Percentiles rank a stretch among this genome's conserved stretches.
Conservation (phyloP, 2,797 vertebrate genomes). For the Bradypus variegatus region DNA sequence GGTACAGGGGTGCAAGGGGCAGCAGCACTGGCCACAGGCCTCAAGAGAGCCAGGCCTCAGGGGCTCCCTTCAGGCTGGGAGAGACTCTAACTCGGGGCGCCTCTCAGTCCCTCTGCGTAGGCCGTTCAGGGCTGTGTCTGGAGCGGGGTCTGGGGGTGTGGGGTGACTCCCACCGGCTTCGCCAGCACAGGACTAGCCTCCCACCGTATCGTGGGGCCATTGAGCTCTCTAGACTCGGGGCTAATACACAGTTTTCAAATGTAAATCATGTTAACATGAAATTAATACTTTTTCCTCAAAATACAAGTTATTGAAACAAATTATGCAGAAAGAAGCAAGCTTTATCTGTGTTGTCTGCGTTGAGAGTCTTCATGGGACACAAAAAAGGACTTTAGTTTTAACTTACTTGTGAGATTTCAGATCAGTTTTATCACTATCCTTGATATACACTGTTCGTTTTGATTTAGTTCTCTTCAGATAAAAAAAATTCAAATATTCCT, state of each 20-base stretch:
- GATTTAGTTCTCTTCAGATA: slow-evolving; percentile 15
- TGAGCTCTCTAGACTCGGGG: background rate
- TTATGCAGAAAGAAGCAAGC: background rate
- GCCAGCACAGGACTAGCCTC: too few relatives aligned
- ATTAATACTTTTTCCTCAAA: background rate
- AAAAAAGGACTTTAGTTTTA: background rate
- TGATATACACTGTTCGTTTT: background rate
- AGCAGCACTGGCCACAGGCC: background rate
- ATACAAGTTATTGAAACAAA: slow-evolving; percentile 18
- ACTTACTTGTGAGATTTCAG: background rate
- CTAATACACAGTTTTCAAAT: background rate
- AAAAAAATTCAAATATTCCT: slow-evolving; percentile 11
- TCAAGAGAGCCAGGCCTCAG: background rate
- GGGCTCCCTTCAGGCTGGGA: background rate
- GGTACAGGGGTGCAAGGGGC: background rate
- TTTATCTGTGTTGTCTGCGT: background rate
- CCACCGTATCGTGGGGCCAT: background rate
- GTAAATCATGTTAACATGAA: background rate
- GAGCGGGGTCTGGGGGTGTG: background rate
- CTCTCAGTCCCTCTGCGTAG: background rate
- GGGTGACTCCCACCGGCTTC: background rate
- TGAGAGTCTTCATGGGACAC: background rate
- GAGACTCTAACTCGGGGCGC: background rate
- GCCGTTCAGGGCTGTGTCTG: too few relatives aligned
- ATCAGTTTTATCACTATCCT: background rate